Conservation (phyloP, 2,113 vertebrate species). For the Tragelaphus scriptus region DNA sequence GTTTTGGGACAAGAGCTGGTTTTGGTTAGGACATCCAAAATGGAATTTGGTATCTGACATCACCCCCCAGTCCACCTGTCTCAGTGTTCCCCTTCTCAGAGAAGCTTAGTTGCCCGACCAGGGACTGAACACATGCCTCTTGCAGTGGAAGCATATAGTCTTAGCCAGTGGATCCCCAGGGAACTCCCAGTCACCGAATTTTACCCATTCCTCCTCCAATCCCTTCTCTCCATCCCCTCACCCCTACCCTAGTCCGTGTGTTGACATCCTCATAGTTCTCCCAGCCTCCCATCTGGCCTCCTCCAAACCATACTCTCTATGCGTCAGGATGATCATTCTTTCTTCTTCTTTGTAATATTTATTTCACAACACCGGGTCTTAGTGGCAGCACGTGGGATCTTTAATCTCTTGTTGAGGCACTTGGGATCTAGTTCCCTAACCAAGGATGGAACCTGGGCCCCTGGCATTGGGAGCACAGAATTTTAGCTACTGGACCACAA, state of each 20-base stretch:
- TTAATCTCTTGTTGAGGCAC: not conserved
- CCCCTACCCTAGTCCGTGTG: not conserved
- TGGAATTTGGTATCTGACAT: not conserved
- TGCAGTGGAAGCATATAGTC: not conserved
- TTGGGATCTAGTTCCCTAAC: not conserved
- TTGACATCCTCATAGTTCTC: not conserved
- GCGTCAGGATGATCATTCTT: not conserved
- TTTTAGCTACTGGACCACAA: not conserved
- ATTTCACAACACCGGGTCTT: not conserved
- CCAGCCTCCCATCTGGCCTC: not conserved
- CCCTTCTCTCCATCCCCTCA: not conserved
- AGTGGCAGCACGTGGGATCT: not conserved
- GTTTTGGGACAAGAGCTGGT: conserved; percentile 12
- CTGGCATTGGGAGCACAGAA: not conserved
- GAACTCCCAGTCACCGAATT: not conserved
- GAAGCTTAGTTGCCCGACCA: not conserved
- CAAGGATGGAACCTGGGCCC: not conserved
- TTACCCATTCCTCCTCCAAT: not conserved
- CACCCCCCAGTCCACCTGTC: not conserved
- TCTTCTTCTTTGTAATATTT: not conserved
- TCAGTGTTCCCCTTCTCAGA: not conserved
- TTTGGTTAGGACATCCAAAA: not conserved
- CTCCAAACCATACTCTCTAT: not conserved
- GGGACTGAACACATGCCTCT: not conserved
- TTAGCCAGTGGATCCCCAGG: not conserved